Evolutionary conservation across 1,140 invertebrate genomes (phyloP).

Genomic region (Hermetia illucens): DNA sequence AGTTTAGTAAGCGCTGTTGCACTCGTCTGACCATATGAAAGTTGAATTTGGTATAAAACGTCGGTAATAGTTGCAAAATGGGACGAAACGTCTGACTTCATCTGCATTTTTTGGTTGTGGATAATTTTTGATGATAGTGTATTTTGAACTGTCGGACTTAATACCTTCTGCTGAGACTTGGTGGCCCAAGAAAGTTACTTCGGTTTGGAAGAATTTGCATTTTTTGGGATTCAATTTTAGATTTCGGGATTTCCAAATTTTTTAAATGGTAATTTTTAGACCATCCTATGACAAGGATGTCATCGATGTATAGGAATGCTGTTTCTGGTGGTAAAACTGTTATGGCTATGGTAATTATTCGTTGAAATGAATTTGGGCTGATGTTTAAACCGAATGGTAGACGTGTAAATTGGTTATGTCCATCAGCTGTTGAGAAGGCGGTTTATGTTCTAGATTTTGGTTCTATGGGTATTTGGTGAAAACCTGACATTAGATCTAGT

Average conservation of each 20-base stretch:
- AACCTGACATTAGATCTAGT: conserved; percentile 31
- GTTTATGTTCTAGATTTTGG: conserved; percentile 17
- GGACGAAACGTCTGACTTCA: conserved; percentile 12
- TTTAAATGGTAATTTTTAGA: conserved; percentile 8
- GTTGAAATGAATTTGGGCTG: conserved; percentile 5
- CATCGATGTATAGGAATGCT: conserved; percentile 16
- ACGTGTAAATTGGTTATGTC: conserved; percentile 6
- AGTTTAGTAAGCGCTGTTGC: conserved; percentile 12
- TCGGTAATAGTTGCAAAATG: conserved; percentile 13
- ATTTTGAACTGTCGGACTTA: conserved; percentile 9
- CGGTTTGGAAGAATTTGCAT: conserved; percentile 12
- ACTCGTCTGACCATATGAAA: conserved; percentile 11
- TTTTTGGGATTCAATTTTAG: conserved; percentile 16
- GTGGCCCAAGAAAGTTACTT: conserved; percentile 13
- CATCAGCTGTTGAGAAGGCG: conserved; percentile 6
- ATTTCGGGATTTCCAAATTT: conserved; percentile 8
- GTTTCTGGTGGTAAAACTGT: conserved; percentile 1
- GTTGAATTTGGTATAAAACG: conserved; percentile 11
- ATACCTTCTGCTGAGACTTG: conserved; percentile 9
- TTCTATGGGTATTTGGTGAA: conserved; percentile 30
- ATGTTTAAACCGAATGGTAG: conserved; percentile 9
- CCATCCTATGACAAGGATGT: conserved; percentile 10
- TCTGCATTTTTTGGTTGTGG: conserved; percentile 10
- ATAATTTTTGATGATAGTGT: conserved; percentile 11
- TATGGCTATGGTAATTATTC: conserved; percentile 8